Percentiles rank a stretch among this genome's conserved stretches.
phyloP scores from a whole-genome alignment of 1,140 invertebrate genomes.

The Galleria mellonella region DNA sequence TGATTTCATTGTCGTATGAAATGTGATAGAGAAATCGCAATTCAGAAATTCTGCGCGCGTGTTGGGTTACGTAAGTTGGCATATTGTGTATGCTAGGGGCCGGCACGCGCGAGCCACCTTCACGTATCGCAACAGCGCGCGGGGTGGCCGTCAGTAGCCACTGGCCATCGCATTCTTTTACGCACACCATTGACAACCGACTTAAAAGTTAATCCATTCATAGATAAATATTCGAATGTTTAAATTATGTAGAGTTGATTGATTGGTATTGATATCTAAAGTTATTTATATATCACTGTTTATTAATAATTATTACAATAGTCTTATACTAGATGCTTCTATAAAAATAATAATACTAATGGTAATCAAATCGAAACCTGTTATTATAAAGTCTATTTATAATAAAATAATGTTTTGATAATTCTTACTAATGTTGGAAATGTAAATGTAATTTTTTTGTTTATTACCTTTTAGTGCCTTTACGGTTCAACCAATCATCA shows the following conservation, averaged over 20 bases:
- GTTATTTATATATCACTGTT: not conserved
- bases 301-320: no score
- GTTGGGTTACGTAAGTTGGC: constrained; percentile 30
- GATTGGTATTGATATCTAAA: not conserved
- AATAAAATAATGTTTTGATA: no score
- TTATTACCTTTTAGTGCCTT: no score
- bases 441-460: no score
- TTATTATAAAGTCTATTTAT: no score
- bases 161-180: constrained; percentile 28
- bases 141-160: constrained; percentile 21
- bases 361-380: no score
- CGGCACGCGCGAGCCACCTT: constrained; percentile 24
- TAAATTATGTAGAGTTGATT: not conserved
- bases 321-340: no score
- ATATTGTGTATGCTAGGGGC: constrained; percentile 30
- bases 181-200: constrained; percentile 12
- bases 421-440: no score
- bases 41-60: constrained; percentile 36
- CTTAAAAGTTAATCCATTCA: constrained; percentile 8
- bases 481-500: no score
- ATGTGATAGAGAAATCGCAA: constrained; percentile 42
- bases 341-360: no score
- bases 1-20: constrained; percentile 22
- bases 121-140: constrained; percentile 33
- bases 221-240: constrained; percentile 15